These are phyloP conservation scores for Drosophila mercatorum DNA, from an alignment of 2,888 invertebrate genomes.

Conservation along the genomic window DNA sequence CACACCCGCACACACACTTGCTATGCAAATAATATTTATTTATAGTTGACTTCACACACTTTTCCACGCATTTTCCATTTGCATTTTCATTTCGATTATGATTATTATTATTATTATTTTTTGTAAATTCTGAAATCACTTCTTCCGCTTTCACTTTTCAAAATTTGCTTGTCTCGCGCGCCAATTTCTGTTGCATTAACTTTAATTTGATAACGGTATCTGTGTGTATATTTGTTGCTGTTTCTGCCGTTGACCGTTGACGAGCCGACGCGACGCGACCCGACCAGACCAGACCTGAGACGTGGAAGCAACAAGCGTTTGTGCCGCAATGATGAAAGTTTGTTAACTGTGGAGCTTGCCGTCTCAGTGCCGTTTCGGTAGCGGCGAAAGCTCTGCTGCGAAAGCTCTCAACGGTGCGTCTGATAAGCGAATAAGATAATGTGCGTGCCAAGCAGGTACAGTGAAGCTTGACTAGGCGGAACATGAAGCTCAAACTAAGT, in stretches of 20 bases:
- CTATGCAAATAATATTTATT: slow-evolving; percentile 16
- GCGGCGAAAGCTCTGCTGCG: slow-evolving; percentile 27
- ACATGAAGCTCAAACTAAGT: background rate
- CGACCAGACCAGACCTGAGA: slow-evolving; percentile 4
- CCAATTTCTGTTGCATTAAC: slow-evolving; percentile 3
- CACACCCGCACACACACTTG: background rate
- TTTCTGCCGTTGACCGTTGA: background rate
- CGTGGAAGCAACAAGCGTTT: slow-evolving; percentile 73
- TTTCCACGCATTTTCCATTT: slow-evolving; percentile 8
- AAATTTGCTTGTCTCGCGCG: slow-evolving; percentile 32
- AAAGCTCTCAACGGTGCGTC: background rate
- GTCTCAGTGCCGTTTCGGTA: slow-evolving; percentile 6
- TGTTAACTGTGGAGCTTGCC: slow-evolving; percentile 36
- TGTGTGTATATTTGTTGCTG: background rate
- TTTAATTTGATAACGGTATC: slow-evolving; percentile 26
- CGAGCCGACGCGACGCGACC: background rate
- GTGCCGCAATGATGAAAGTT: slow-evolving; percentile 66
- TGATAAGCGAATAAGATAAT: slow-evolving; percentile 5
- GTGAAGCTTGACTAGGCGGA: background rate
- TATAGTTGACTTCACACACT: slow-evolving; percentile 12
- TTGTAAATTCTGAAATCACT: background rate
- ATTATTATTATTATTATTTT: background rate
- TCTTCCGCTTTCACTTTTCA: slow-evolving; percentile 1
- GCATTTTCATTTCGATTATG: slow-evolving; percentile 1
- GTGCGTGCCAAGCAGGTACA: background rate